Conservation (phyloP, 2,113 vertebrate genomes). For the Ictalurus punctatus region DNA sequence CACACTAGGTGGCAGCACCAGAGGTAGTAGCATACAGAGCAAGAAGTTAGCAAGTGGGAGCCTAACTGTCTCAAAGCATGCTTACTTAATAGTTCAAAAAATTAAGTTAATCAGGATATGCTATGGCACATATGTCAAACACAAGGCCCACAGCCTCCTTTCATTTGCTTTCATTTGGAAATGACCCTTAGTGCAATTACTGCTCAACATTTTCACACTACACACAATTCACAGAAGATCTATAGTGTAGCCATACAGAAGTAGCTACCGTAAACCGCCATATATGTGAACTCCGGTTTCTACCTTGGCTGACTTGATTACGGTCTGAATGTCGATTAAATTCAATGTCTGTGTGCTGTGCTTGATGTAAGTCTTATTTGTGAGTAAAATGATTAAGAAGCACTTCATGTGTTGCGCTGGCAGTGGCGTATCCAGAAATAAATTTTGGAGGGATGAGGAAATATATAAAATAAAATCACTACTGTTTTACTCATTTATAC, state of each 20-base stretch:
- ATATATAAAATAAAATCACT: too few species aligned
- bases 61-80: not conserved
- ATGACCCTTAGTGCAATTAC: not conserved
- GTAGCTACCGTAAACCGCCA: not conserved
- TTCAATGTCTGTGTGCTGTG: not conserved
- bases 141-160: not conserved
- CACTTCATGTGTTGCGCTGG: not conserved
- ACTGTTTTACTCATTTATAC: not conserved
- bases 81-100: not conserved
- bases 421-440: not conserved
- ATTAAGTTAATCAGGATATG: not conserved
- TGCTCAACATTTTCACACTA: not conserved
- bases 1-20: not conserved
- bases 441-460: not conserved
- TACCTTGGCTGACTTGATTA: not conserved
- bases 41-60: not conserved
- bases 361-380: not conserved
- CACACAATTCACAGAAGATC: not conserved
- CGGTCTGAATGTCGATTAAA: not conserved
- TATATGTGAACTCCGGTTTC: not conserved
- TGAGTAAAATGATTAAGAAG: not conserved
- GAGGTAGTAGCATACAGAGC: not conserved
- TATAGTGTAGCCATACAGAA: not conserved
- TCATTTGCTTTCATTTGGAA: not conserved
- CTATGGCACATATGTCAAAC: not conserved